Evolutionary conservation across 2,113 vertebrate genomes (phyloP).

Genomic region (Apteryx mantelli): DNA sequence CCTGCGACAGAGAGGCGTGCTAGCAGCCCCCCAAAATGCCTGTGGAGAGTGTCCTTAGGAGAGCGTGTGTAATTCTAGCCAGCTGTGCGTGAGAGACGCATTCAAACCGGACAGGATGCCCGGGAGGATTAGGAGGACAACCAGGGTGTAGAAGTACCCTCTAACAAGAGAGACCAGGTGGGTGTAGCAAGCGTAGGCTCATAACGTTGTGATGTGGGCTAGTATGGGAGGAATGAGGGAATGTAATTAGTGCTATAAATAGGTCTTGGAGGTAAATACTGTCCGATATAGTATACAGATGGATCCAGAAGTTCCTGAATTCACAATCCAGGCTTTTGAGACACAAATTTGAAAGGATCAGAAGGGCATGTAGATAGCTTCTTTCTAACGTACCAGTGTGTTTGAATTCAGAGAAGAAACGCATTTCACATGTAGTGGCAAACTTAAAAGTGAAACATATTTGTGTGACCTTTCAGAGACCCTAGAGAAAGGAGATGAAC

Average conservation of each 20-base stretch:
- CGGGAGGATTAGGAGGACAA: background rate
- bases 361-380: background rate
- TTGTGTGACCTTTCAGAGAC: constrained; percentile 48
- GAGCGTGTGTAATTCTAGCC: background rate
- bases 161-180: background rate
- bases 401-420: background rate
- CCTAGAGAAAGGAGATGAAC: constrained; percentile 48
- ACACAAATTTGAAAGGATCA: background rate
- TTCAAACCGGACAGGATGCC: background rate
- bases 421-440: background rate
- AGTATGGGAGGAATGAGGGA: background rate
- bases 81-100: background rate
- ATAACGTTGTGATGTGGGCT: background rate
- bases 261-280: background rate
- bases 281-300: background rate
- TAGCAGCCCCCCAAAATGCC: background rate
- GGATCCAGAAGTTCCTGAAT: background rate
- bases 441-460: background rate
- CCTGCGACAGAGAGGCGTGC: background rate
- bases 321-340: background rate
- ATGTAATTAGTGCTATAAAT: background rate
- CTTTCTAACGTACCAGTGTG: background rate
- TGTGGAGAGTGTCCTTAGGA: background rate
- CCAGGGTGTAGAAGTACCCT: background rate
- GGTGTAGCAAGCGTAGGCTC: background rate